A percentile compares a stretch with the other conserved stretches of the same genome.
Evolutionary conservation across 2,113 vertebrate species (phyloP).

Genomic region (Lepisosteus oculatus): DNA sequence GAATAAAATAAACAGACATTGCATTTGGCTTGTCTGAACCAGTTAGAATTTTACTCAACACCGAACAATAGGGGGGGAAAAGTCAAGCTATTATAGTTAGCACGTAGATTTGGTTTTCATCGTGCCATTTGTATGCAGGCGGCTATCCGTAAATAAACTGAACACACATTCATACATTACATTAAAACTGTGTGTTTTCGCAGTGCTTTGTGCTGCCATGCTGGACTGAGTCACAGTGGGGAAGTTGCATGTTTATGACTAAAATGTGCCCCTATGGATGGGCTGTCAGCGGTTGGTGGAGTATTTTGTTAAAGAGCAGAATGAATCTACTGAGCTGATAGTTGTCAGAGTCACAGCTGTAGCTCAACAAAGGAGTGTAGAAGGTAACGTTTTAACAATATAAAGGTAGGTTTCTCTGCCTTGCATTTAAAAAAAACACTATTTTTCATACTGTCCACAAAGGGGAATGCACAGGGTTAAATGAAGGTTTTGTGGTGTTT

Average conservation of each 20-base stretch:
- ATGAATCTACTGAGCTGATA: conserved; percentile 29
- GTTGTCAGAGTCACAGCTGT: conserved; percentile 29
- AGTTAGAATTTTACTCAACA: conserved; percentile 52
- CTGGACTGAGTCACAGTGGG: conserved; percentile 30
- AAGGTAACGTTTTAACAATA: background rate
- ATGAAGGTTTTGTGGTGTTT: too few relatives aligned
- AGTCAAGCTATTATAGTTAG: conserved; percentile 51
- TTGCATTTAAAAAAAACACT: conserved; percentile 5
- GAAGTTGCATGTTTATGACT: conserved; percentile 45
- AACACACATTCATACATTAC: conserved; percentile 51
- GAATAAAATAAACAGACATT: conserved; percentile 52
- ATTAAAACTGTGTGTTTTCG: conserved; percentile 56
- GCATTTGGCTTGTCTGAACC: conserved; percentile 54
- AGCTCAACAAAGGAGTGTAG: conserved; percentile 10
- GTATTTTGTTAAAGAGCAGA: conserved; percentile 41
- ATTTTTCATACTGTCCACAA: too few relatives aligned
- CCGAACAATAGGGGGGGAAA: conserved; percentile 45
- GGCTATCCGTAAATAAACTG: conserved; percentile 47
- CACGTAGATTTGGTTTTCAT: conserved; percentile 62
- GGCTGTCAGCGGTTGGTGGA: conserved; percentile 47
- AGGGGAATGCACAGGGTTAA: too few relatives aligned
- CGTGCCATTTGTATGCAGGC: conserved; percentile 55
- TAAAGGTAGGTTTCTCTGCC: conserved; percentile 16
- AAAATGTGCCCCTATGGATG: conserved; percentile 48
- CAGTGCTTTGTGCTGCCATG: conserved; percentile 14